Evolutionary conservation across 2,113 vertebrate genomes (phyloP), one percentile per base, ranked within the genome.

Genomic region (Notothenia coriiceps): DNA sequence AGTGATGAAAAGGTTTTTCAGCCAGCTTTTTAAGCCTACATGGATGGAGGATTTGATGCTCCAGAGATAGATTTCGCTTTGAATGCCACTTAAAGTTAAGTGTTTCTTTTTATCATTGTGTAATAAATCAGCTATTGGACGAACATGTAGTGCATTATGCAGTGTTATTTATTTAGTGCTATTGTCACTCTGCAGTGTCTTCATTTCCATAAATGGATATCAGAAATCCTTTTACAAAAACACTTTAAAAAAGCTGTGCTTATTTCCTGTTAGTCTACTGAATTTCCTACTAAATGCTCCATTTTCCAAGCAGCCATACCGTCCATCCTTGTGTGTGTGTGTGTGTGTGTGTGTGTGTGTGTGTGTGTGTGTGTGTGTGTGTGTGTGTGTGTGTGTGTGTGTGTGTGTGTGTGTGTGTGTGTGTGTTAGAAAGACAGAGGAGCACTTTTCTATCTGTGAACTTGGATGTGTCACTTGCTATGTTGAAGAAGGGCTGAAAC

Each of bases 401-500:
- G 6, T 40, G 6, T 40, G 1, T 40, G 6, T 40, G 6, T 40
- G 35, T 40, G 35, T 40, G 35, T 40, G 35, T 40, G 35, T 40
- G 35, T 40, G 35, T 40, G 35, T 40, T 44, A 29, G 47, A 55
- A 35, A 50, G 62, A 79, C 82, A 29, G 80, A 69, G 77, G 49
- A 67, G 44, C 56, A 43, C 62, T 77, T 66, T 20, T 63, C 73
- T 85, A 75, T 88, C 91, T 85, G 88, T 74, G 85, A 84, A 85
- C 84, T 91, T 88, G 80, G 89, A 92, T 85, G 82, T 91, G 91
- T 93, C 86, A 88, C 90, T 89, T 91, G 86, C 89, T 81, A 89
- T 93, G 91, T 88, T 70, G 81, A 82, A 87, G 82, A 89, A 92
- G 87, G 92, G 80, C 87, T 77, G 88, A 93, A 94, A 92, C 91